Conservation (phyloP, 1,140 invertebrate genomes). For the Ceratoteleas bidentatus region DNA sequence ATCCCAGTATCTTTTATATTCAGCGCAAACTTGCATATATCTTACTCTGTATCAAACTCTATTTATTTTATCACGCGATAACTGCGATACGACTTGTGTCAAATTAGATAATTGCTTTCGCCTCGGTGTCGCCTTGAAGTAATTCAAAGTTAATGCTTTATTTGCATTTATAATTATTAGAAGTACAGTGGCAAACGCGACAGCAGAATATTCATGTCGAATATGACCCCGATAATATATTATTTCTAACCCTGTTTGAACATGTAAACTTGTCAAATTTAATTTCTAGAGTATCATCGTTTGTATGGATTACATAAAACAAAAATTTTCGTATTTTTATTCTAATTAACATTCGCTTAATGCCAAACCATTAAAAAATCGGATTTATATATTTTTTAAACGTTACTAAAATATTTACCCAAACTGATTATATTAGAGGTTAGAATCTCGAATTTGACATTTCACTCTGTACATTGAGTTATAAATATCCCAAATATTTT, state of each 20-base stretch:
- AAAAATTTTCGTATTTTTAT: too few species aligned
- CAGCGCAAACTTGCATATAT: conserved; percentile 23
- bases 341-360: too few species aligned
- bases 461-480: too few species aligned
- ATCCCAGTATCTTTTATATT: conserved; percentile 27
- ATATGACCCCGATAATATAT: conserved; percentile 8
- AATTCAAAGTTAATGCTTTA: conserved; percentile 30
- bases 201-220: background rate
- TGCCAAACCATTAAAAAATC: too few species aligned
- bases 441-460: too few species aligned
- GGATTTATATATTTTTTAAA: too few species aligned
- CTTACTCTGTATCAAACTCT: conserved; percentile 7
- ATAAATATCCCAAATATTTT: too few species aligned
- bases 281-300: too few species aligned
- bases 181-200: conserved; percentile 8
- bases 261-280: too few species aligned
- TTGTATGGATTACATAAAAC: too few species aligned
- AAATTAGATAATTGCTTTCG: conserved; percentile 27
- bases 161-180: conserved; percentile 36
- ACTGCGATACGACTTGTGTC: conserved; percentile 14
- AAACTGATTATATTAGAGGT: too few species aligned
- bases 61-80: conserved; percentile 32
- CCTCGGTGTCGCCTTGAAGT: conserved; percentile 6
- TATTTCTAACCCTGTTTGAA: background rate
- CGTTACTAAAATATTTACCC: too few species aligned